Conservation (phyloP, 2,888 invertebrate genomes). For the Allygus modestus region DNA sequence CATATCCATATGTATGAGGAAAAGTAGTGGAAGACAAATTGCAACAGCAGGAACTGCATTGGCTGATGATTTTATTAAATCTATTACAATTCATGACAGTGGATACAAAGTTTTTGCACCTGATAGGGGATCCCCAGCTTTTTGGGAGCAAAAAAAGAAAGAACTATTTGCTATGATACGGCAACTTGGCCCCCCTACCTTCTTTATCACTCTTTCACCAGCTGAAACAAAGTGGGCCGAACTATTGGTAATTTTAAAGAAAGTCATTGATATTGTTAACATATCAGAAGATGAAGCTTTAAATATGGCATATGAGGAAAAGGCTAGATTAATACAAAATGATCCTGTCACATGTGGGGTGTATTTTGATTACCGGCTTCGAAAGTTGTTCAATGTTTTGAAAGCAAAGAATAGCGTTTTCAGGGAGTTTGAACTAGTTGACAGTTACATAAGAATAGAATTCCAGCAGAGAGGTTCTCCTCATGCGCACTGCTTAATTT, state of each 20-base stretch:
- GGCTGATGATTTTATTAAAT: background rate
- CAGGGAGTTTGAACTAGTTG: background rate
- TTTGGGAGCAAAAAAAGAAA: conserved; percentile 70
- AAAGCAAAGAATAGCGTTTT: conserved; percentile 64
- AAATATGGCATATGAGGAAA: conserved; percentile 62
- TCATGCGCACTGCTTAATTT: conserved; percentile 70
- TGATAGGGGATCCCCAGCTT: conserved; percentile 64
- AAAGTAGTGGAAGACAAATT: conserved; percentile 38
- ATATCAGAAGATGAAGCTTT: conserved; percentile 65
- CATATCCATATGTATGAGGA: conserved; percentile 37
- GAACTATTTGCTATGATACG: conserved; percentile 68
- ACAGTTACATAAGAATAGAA: conserved; percentile 69
- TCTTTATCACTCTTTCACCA: conserved; percentile 68
- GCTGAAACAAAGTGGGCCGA: conserved; percentile 66
- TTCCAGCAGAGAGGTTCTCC: conserved; percentile 71
- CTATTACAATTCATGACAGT: background rate
- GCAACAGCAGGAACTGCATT: conserved; percentile 22
- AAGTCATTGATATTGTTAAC: conserved; percentile 48
- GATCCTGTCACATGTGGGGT: conserved; percentile 70
- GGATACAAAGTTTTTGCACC: conserved; percentile 26
- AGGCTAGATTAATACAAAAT: conserved; percentile 67
- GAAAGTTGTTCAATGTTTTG: conserved; percentile 64
- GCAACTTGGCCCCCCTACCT: conserved; percentile 68
- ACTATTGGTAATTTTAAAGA: conserved; percentile 62
- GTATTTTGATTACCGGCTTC: conserved; percentile 61